phyloP scores from a whole-genome alignment of 64 coral and sea anemone genomes.

The Trachythela sp. region DNA sequence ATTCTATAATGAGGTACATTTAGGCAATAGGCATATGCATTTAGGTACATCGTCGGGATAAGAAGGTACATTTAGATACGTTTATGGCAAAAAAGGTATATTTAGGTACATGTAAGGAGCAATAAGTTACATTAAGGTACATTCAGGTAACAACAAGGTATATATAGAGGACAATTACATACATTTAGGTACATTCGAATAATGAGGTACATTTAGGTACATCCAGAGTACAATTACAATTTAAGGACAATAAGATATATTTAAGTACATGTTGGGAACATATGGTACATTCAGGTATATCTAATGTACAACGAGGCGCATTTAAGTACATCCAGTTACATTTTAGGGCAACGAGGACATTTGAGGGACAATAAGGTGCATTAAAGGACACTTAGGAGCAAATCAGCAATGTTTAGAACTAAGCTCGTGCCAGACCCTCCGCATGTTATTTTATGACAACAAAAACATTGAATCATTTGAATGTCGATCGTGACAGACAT shows the following conservation, averaged over 20 bases:
- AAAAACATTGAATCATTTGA: neutral
- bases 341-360: no score
- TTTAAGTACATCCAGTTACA: no score
- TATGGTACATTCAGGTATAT: no score
- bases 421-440: neutral
- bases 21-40: neutral
- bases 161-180: neutral
- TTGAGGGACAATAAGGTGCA: no score
- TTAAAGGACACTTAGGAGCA: no score
- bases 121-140: neutral
- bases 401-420: no score
- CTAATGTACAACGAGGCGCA: no score
- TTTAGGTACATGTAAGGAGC: neutral
- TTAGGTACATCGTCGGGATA: neutral
- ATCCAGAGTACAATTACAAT: neutral
- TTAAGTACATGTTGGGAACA: no score
- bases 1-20: neutral
- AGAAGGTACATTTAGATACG: no score
- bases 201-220: neutral
- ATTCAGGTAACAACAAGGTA: neutral
- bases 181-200: neutral
- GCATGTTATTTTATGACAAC: neutral
- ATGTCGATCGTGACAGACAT: neutral
- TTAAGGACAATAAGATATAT: no score
- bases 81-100: neutral